These are phyloP conservation scores for Scelioninae gen. 1 DNA, from an alignment of 2,888 invertebrate genomes.

Conservation along the genomic window DNA sequence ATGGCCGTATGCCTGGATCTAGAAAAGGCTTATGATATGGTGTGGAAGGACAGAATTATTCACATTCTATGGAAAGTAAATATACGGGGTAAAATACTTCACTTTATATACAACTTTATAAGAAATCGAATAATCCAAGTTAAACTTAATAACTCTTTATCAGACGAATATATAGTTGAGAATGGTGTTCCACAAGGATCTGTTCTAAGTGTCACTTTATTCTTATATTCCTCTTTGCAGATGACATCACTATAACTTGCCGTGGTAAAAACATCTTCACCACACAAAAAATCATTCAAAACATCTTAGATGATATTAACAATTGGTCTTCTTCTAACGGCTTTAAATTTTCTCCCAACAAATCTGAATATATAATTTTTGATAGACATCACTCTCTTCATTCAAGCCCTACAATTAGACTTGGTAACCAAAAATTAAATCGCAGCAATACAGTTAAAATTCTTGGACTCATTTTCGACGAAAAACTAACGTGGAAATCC, in stretches of 20 bases:
- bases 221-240: neutral
- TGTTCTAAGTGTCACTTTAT: too few relatives aligned
- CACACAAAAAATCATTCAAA: neutral
- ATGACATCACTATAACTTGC: slow-evolving; percentile 2
- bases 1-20: too few relatives aligned
- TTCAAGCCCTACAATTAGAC: neutral
- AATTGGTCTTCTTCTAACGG: neutral
- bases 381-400: neutral
- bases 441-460: neutral
- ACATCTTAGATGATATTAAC: neutral
- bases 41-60: too few relatives aligned
- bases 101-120: too few relatives aligned
- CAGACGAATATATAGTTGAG: too few relatives aligned
- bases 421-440: neutral
- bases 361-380: neutral
- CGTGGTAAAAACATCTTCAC: neutral
- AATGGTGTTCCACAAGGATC: too few relatives aligned
- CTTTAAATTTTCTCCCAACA: neutral
- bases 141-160: too few relatives aligned
- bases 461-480: neutral
- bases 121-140: too few relatives aligned
- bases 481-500: slow-evolving; percentile 9
- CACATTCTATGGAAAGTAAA: too few relatives aligned
- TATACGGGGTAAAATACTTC: too few relatives aligned
- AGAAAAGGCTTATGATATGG: too few relatives aligned